Conservation (phyloP, 1,140 invertebrate genomes). For the Pseudomyrmex cubaensis region DNA sequence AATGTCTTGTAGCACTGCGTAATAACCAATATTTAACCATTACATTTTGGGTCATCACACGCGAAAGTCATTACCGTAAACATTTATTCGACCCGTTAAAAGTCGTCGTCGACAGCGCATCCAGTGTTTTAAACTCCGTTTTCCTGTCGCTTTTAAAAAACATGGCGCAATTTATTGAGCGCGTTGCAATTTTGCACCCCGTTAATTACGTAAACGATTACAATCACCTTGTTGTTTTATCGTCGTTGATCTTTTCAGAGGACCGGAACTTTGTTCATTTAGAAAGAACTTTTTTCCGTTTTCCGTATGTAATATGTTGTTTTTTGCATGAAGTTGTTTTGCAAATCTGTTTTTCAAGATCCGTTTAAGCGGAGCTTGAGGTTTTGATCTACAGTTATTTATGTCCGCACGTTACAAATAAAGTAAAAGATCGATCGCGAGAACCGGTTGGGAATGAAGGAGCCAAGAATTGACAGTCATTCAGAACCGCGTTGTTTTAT, state of each 20-base stretch:
- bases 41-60: background rate
- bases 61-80: background rate
- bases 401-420: background rate
- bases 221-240: background rate
- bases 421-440: conserved; percentile 1
- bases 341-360: background rate
- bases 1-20: background rate
- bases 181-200: background rate
- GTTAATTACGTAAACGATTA: conserved; percentile 32
- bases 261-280: background rate
- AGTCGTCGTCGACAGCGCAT: background rate
- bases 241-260: background rate
- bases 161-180: background rate
- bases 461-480: conserved; percentile 42
- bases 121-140: background rate
- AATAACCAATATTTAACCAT: conserved; percentile 23
- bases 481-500: background rate
- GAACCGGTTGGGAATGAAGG: conserved; percentile 11
- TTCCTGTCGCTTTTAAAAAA: background rate
- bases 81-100: conserved; percentile 14
- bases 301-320: background rate
- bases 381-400: conserved; percentile 10
- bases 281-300: background rate
- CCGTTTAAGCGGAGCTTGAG: background rate
- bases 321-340: background rate